Conservation (phyloP, 2,888 invertebrate species). For the Chrysotoxum bicinctum region DNA sequence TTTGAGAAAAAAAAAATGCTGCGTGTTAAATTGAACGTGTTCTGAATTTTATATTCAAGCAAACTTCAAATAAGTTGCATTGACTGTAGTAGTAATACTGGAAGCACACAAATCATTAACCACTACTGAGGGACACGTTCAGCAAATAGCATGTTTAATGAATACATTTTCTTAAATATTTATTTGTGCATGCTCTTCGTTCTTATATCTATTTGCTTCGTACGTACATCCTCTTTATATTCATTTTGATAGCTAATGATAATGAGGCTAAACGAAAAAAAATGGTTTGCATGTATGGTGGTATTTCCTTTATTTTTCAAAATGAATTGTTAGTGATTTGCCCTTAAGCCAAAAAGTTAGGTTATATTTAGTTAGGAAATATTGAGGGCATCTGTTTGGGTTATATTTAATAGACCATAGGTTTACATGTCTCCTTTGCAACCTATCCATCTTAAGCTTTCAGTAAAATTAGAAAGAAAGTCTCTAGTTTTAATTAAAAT, state of each 20-base stretch:
- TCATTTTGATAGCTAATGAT: constrained; percentile 19
- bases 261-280: not conserved
- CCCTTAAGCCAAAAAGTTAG: constrained; percentile 28
- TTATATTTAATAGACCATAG: constrained; percentile 42
- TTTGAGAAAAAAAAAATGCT: too few relatives aligned
- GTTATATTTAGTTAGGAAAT: constrained; percentile 37
- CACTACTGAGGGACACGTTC: constrained; percentile 27
- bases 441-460: constrained; percentile 40
- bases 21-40: too few relatives aligned
- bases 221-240: constrained; percentile 6
- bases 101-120: not conserved
- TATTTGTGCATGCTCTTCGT: not conserved
- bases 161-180: constrained; percentile 29
- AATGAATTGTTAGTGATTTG: not conserved
- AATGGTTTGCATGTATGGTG: not conserved
- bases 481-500: constrained; percentile 31
- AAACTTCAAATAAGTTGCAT: not conserved
- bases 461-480: constrained; percentile 28
- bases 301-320: constrained; percentile 10
- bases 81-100: not conserved
- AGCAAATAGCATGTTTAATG: constrained; percentile 17
- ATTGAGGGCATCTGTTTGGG: constrained; percentile 37
- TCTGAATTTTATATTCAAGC: too few relatives aligned
- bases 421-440: constrained; percentile 44
- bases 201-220: not conserved